These are phyloP conservation scores for Melanotaenia trifasciata DNA, from an alignment of 2,797 vertebrate species.

Conservation along the genomic window DNA sequence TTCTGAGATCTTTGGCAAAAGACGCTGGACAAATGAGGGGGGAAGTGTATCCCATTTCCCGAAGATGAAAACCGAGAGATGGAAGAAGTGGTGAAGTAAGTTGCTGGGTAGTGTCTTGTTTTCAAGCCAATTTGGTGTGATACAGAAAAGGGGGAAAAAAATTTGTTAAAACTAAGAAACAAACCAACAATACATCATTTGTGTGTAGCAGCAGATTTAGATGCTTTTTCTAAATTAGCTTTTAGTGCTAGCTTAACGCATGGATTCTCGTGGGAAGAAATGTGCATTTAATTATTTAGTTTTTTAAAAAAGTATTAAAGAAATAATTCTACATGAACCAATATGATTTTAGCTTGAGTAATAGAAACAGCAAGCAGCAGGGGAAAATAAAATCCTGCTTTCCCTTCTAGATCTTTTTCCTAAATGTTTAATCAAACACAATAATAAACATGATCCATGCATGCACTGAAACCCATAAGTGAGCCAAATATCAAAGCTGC, in stretches of 20 bases:
- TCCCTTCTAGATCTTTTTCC: conserved; percentile 19
- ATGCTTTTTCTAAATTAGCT: conserved; percentile 50
- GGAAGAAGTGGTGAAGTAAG: conserved; percentile 26
- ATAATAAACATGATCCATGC: conserved; percentile 34
- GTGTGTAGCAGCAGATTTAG: conserved; percentile 30
- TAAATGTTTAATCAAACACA: conserved; percentile 39
- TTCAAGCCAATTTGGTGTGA: conserved; percentile 10
- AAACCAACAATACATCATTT: conserved; percentile 2
- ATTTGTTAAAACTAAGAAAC: conserved; percentile 8
- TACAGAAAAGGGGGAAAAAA: conserved; percentile 22
- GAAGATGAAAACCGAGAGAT: conserved; percentile 37
- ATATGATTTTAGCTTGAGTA: conserved; percentile 42
- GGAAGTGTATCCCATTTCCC: conserved; percentile 62
- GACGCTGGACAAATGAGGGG: conserved; percentile 61
- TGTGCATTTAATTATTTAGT: conserved; percentile 47
- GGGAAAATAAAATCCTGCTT: conserved; percentile 42
- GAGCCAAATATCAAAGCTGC: conserved; percentile 37
- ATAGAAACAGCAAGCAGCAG: conserved; percentile 35
- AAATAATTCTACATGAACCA: conserved; percentile 36
- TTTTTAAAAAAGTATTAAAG: conserved; percentile 39
- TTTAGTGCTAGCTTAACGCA: conserved; percentile 25
- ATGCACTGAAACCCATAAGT: conserved; percentile 20
- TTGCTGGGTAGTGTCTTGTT: conserved; percentile 26
- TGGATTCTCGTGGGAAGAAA: conserved; percentile 30
- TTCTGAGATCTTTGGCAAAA: conserved; percentile 62